Conservation (phyloP, 2,888 invertebrate genomes). For the Oxyteleia sp. region DNA sequence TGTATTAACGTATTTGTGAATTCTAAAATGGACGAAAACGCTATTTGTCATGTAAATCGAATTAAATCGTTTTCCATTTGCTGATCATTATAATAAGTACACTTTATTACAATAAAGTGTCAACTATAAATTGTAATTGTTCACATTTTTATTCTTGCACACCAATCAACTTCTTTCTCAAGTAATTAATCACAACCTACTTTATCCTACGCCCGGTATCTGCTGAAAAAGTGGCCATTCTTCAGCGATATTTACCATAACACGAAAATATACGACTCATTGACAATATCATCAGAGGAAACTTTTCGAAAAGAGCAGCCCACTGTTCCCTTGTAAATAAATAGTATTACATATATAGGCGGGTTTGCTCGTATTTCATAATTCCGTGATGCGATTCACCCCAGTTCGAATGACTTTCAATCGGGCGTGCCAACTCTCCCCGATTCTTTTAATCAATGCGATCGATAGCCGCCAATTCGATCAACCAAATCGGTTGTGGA, state of each 20-base stretch:
- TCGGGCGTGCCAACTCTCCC: constrained; percentile 72
- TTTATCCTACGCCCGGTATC: too few species aligned
- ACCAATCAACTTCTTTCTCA: too few species aligned
- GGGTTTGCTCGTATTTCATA: constrained; percentile 52
- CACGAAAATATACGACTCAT: neutral
- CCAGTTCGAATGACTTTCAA: constrained; percentile 77
- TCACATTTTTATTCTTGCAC: too few species aligned
- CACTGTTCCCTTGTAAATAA: constrained; percentile 29
- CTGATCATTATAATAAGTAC: too few species aligned
- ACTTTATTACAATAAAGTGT: too few species aligned
- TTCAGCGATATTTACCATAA: neutral
- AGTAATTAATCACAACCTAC: too few species aligned
- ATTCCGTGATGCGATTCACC: constrained; percentile 69
- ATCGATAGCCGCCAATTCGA: constrained; percentile 80
- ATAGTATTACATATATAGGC: constrained; percentile 41
- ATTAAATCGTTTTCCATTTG: too few species aligned
- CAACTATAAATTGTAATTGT: too few species aligned
- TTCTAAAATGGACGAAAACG: too few species aligned
- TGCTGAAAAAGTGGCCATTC: neutral
- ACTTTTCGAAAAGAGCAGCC: constrained; percentile 19
- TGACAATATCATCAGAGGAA: constrained; percentile 22
- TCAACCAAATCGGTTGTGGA: constrained; percentile 83
- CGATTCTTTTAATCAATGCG: constrained; percentile 82
- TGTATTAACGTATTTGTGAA: too few species aligned
- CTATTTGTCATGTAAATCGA: too few species aligned